Conservation (phyloP, 2,888 invertebrate genomes). For the Clistopyga incitator region DNA sequence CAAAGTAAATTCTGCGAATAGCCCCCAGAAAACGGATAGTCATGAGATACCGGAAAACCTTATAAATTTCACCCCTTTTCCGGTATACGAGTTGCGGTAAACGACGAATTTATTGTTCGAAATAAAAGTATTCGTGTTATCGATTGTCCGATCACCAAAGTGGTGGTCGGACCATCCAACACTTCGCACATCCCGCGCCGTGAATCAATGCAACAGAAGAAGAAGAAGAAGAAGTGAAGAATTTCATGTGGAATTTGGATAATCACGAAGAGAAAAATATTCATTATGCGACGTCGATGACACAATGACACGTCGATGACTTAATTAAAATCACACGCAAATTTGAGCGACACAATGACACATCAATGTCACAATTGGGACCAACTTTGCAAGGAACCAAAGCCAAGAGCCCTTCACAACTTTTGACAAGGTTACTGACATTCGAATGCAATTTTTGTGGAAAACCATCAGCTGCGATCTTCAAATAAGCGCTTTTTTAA, state of each 20-base stretch:
- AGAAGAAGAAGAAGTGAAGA: too few relatives aligned
- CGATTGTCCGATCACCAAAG: neutral
- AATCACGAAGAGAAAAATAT: too few relatives aligned
- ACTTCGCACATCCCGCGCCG: too few relatives aligned
- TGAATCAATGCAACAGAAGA: too few relatives aligned
- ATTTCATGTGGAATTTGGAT: too few relatives aligned
- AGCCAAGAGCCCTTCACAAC: neutral
- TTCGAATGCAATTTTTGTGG: neutral
- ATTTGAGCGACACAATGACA: too few relatives aligned
- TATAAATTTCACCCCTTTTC: constrained; percentile 20
- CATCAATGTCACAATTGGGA: too few relatives aligned
- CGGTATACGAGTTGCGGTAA: neutral
- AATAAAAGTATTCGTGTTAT: neutral
- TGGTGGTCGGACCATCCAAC: too few relatives aligned
- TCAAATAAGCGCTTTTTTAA: neutral
- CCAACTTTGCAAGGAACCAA: neutral
- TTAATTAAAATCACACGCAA: too few relatives aligned
- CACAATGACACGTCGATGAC: too few relatives aligned
- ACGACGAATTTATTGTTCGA: constrained; percentile 1
- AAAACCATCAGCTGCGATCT: neutral
- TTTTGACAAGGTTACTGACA: neutral
- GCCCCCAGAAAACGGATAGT: constrained; percentile 24
- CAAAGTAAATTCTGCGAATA: constrained; percentile 60
- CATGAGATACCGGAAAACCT: constrained; percentile 18
- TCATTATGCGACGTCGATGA: too few relatives aligned